These are phyloP conservation scores for Leptonema lineaticorne DNA, from an alignment of 1,140 invertebrate species.

Conservation along the genomic window DNA sequence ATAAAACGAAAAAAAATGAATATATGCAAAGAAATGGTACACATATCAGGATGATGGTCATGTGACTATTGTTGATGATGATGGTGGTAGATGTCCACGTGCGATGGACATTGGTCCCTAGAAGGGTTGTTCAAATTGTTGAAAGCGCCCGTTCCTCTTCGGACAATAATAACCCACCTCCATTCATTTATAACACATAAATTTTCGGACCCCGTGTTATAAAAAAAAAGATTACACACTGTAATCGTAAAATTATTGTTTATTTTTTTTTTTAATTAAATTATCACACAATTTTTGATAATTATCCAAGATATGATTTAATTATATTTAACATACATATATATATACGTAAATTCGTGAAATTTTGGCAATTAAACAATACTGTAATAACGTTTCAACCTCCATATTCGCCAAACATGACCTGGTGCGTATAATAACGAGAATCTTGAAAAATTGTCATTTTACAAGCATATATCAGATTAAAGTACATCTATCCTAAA, in stretches of 20 bases:
- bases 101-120: conserved; percentile 6
- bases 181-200: conserved; percentile 23
- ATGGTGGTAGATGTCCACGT: neutral
- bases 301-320: neutral
- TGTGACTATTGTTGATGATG: neutral
- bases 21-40: neutral
- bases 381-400: too few species aligned
- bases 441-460: too few species aligned
- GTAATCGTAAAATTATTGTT: neutral
- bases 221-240: conserved; percentile 6
- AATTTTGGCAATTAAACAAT: neutral
- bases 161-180: conserved; percentile 20
- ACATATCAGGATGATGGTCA: neutral
- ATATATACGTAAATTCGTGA: neutral
- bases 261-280: neutral
- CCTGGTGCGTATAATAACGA: too few species aligned
- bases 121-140: too few species aligned
- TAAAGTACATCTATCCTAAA: too few species aligned
- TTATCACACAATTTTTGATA: neutral
- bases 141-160: conserved; percentile 36
- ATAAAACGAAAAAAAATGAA: neutral
- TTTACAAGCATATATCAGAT: too few species aligned
- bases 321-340: neutral
- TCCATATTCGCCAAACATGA: too few species aligned
- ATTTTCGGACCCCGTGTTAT: conserved; percentile 22